A percentile compares a stretch with the other conserved stretches of the same genome.
Evolutionary conservation across 1,140 invertebrate genomes (phyloP).

Genomic region (Cecropterus lyciades): DNA sequence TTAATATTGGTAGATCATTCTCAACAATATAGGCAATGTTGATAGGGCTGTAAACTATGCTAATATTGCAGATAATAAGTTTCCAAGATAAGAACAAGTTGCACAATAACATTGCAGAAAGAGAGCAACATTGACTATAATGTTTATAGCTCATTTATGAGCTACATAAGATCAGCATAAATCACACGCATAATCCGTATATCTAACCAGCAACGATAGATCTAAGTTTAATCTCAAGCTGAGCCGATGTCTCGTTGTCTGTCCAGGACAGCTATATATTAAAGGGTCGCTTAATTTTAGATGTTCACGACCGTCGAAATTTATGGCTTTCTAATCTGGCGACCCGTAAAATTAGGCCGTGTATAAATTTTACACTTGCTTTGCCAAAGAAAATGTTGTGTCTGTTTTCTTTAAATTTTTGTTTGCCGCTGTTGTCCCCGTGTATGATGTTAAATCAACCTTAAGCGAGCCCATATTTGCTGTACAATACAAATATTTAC

Average conservation of each 20-base stretch:
- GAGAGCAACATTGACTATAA: no score
- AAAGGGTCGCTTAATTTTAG: conserved; percentile 22
- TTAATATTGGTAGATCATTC: no score
- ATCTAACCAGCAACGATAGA: neutral
- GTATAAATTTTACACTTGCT: conserved; percentile 10
- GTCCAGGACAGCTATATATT: conserved; percentile 11
- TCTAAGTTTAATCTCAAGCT: conserved; percentile 1
- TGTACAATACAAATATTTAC: no score
- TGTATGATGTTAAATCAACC: no score
- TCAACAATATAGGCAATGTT: no score
- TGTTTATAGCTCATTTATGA: no score
- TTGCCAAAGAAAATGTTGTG: neutral
- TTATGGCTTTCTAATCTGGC: conserved; percentile 4
- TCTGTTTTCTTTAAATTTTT: conserved; percentile 1
- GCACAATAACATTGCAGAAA: no score
- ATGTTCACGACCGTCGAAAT: conserved; percentile 6
- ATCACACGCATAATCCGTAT: neutral
- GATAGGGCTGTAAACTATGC: no score
- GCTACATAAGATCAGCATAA: no score
- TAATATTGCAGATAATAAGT: no score
- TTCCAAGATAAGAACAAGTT: no score
- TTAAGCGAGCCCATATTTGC: no score
- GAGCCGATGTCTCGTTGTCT: conserved; percentile 4
- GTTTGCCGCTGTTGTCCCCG: neutral
- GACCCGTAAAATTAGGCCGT: conserved; percentile 1